Conservation (phyloP, 2,797 vertebrate genomes). For the Coregonus ussuriensis region DNA sequence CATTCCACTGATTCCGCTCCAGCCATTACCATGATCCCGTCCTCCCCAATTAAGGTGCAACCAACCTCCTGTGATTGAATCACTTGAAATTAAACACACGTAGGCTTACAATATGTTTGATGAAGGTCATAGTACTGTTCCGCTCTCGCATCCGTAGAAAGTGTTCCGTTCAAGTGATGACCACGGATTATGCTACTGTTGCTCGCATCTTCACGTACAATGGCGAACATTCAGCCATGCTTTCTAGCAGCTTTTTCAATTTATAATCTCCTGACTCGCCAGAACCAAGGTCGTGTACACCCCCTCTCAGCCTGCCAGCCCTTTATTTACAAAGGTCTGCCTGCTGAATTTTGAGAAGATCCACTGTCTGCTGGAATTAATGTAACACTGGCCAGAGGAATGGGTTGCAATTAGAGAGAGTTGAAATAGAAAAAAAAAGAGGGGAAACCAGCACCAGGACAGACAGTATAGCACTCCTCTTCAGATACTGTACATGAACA, state of each 20-base stretch:
- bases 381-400: constrained; percentile 67
- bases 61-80: neutral
- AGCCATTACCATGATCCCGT: no score
- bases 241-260: constrained; percentile 6
- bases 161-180: neutral
- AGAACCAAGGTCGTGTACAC: constrained; percentile 64
- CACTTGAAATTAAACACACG: neutral
- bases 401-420: constrained; percentile 69
- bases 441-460: neutral
- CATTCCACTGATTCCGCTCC: no score
- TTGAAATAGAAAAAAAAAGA: constrained; percentile 23
- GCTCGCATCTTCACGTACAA: neutral
- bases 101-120: neutral
- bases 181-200: neutral
- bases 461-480: constrained; percentile 5
- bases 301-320: constrained; percentile 33
- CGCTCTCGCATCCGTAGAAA: neutral
- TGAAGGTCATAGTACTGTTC: neutral
- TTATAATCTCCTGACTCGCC: constrained; percentile 36
- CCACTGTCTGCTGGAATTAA: constrained; percentile 78
- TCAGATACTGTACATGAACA: constrained; percentile 8
- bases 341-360: constrained; percentile 84
- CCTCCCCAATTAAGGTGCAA: no score
- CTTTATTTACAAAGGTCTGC: constrained; percentile 76
- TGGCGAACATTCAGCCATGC: constrained; percentile 9